Percentiles rank a stretch among this genome's conserved stretches.
Evolutionary conservation across 2,113 vertebrate species (phyloP).

Genomic region (Apaloderma vittatum): DNA sequence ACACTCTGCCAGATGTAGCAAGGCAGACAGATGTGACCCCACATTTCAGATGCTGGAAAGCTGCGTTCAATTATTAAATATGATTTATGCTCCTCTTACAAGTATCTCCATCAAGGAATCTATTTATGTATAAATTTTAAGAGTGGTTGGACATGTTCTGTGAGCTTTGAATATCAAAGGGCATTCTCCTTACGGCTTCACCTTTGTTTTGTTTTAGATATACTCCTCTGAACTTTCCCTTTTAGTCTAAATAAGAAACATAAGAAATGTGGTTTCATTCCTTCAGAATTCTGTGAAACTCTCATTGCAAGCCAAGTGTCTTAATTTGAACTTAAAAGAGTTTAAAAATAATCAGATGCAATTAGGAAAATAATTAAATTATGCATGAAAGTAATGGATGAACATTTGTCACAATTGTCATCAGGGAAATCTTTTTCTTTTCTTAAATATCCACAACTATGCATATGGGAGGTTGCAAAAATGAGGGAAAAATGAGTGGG

Average conservation of each 20-base stretch:
- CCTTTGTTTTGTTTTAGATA: not conserved
- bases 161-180: not conserved
- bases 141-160: not conserved
- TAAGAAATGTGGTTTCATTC: not conserved
- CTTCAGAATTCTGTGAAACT: not conserved
- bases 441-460: not conserved
- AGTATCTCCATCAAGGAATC: not conserved
- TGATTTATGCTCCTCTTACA: constrained; percentile 16
- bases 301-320: not conserved
- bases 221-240: not conserved
- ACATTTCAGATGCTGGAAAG: constrained; percentile 6
- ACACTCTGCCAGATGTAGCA: constrained; percentile 14
- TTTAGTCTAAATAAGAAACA: not conserved
- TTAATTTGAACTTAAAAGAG: constrained; percentile 14
- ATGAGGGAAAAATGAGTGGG: not conserved
- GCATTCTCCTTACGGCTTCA: not conserved
- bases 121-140: not conserved
- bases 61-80: not conserved
- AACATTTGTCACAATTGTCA: constrained; percentile 38
- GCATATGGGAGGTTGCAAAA: not conserved
- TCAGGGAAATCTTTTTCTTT: not conserved
- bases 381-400: not conserved
- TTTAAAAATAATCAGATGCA: constrained; percentile 18
- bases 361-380: constrained; percentile 40
- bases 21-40: constrained; percentile 22